Evolutionary conservation across 2,113 vertebrate genomes (phyloP), one percentile per base, ranked within the genome.

Genomic region (Arvicanthis niloticus): DNA sequence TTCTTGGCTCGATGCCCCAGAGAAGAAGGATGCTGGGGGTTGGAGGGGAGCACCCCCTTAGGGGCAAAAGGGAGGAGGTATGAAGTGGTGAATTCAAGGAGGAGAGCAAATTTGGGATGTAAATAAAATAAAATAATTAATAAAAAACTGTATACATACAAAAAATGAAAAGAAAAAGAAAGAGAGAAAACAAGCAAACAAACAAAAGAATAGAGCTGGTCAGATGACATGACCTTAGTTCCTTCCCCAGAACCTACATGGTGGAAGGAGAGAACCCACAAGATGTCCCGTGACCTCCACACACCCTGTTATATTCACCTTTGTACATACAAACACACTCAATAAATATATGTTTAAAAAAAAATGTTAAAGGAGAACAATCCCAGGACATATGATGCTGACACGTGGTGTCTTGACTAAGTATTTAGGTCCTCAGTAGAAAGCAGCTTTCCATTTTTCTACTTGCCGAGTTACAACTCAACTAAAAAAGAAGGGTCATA

Each of bases 401-500:
- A 91, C 42, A 92, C 95, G 78, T 93, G 51, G 68, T 65, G 37
- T 82, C 90, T 72, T 72, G 81, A 85, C 80, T 94, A 31, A 1
- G 10, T 68, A 88, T 0, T 53, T 90, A 81, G 16, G 56, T 2
- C 48, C 40, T 88, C 91, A 65, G 45, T 95, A 31, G 9, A 88
- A 84, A 68, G 67, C 76, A 77, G 42, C 45, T 91, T 96, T 97
- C 90, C 34, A 87, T 96, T 85, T 93, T 95, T 65, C 51, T 91
- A 86, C 51, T 91, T 91, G 26, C 34, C 68, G 88, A 91, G 73
- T 90, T 96, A 62, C 68, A 82, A 62, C 68, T 90, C 87, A 42
- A 62, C 93, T 97, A 93, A 53, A 91, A 80, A 90, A 70, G 51
- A 81, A 94, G 90, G 51, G 16, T 94, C 51, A 56, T 90, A 91